Base-by-base conservation (phyloP, 2,113 vertebrate species). In the Pteronura brasiliensis region DNA sequence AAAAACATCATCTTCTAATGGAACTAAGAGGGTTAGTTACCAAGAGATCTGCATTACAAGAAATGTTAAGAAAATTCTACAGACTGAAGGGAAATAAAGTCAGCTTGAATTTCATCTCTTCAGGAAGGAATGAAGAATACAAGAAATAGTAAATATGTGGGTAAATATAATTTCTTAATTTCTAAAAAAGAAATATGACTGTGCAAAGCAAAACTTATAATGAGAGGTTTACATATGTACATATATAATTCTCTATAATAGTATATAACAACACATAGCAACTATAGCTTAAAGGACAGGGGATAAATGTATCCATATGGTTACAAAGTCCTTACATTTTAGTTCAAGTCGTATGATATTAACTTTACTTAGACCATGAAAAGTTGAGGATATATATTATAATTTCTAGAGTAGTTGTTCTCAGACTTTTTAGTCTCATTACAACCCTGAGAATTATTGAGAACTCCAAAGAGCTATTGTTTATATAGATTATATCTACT, bases 141-240 rank as follows among this genome's bases (percentile, higher is more conserved):
- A 12, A 94, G 44, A 96, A 92, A 94, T 88, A 90, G 81, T 92
- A 92, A 95, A 88, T 97, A 81, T 77, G 3, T 95, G 17, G 87
- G 77, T 96, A 96, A 97, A 96, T 96, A 97, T 55, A 86, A 97
- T 92, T 97, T 97, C 76, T 96, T 97, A 77, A 94, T 59, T 90
- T 91, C 4, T 89, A 81, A 74, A 95, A 96, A 95, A 95, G 92
- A 96, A 36, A 96, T 79, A 89, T 61, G 34, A 65, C 27, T 83
- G 27, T 89, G 10, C 39, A 86, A 95, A 95, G 25, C 47, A 96
- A 95, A 96, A 96, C 72, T 88, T 85, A 67, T 44, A 89, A 57
- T 93, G 21, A 90, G 42, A 97, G 34, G 29, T 77, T 96, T 88
- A 49, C 10, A 59, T 82, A 52, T 83, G 13, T 90, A 88, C 36